Base-by-base conservation (phyloP, 1,140 invertebrate species). In the Eueides isabella region DNA sequence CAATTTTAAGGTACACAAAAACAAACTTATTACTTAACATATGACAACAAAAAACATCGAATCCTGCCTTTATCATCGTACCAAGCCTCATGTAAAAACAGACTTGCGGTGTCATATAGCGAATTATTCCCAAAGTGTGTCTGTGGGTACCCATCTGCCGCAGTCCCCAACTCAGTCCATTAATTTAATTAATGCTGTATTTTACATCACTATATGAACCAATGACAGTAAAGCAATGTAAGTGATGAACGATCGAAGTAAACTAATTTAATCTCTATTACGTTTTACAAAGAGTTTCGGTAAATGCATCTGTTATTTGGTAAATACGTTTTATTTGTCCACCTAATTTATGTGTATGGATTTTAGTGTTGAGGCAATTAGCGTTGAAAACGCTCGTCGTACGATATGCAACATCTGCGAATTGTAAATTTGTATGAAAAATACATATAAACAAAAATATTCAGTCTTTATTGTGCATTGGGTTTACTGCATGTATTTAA, bases 171-270 rank as follows among this genome's bases (percentile, higher is more conserved):
- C 73, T 69, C 73, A 62, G 68, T 80, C 71, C 73, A 78, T 78
- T 80, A 80, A 78, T 80, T 80, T 75, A 80, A 80, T 80, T 80
- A 78, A 80, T 80, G 77, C 68, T 68, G 65, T 80, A 76, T 75
- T 80, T 80, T 78, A 80, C 72, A 80, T 76, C 64, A 76, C 70
- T n/a, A 44, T 44, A 78, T 75, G 73, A 78, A 78, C 66, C 71
- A 74, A 73, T 63, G 61, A 30, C 61, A 16, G 61, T 63, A n/a
- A 63, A 12, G 7, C 48, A 11, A 55, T 26, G 19, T 55, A 2
- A 55, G 48, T 11, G 48, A 55, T 55, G 23, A 2, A 7, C 7
- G 12, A 26, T 55, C 6, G 3, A 55, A 55, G 3, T n/a, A 4
- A 55, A 14, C 19, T 55, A 55, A 26, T 55, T 0, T 55, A 55